Evolutionary conservation across 2,888 invertebrate species (phyloP), one percentile per base, ranked within the genome.

Genomic region (Stomorhina lunata): DNA sequence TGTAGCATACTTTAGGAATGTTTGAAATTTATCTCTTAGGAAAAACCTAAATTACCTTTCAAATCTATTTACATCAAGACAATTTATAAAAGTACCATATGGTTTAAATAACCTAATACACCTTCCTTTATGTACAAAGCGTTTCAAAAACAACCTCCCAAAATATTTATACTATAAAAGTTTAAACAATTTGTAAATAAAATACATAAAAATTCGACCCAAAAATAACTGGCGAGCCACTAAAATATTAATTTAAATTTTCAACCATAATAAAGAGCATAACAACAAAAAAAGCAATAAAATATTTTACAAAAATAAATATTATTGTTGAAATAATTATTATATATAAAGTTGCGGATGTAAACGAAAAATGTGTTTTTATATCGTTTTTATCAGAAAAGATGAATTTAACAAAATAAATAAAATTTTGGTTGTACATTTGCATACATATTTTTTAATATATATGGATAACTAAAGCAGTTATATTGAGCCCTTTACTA

Each of bases 281-380:
- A n/a, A n/a, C n/a, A n/a, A n/a, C n/a, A 37, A 25, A 55, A 20
- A 57, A 45, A 57, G 15, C 1, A n/a, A 32, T 22, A 6, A 61
- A 63, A 63, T 29, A 63, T 43, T 4, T n/a, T 12, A n/a, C 9
- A 9, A 43, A 32, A 50, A 66, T 34, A 68, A 68, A 68, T 68
- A 1, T 20, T 72, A 5, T 48, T 59, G 34, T 37, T 34, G 71
- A 72, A 72, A 59, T 59, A 59, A 59, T 48, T 72, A 72, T 72
- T 72, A 20, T 61, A 34, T 29, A 50, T 29, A 50, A 53, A 37
- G 27, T 17, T 68, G 68, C 53, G 17, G 25, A 34, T 25, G n/a
- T 22, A 9, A 22, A 10, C n/a, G n/a, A 50, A 40, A n/a, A 34
- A 27, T 40, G 25, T 9, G 7, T 61, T 45, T 61, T 37, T 37